Conservation (phyloP, 2,113 vertebrate genomes). For the Myodes glareolus region DNA sequence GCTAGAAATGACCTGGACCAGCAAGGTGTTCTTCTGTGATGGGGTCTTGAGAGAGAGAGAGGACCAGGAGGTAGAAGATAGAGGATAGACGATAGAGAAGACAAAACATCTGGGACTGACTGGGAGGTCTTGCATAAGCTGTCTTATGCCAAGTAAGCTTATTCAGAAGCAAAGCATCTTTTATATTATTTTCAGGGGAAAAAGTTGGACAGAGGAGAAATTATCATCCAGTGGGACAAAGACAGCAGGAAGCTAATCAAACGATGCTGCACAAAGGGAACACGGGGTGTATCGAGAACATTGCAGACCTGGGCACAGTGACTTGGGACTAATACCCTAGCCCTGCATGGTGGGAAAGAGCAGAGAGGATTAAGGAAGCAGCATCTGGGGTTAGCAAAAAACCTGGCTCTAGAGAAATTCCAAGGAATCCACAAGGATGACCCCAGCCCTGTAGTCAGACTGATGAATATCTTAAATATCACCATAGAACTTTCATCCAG, state of each 20-base stretch:
- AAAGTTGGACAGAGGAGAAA: neutral
- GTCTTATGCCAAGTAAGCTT: neutral
- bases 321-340: neutral
- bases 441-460: too few species aligned
- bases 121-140: neutral
- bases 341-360: neutral
- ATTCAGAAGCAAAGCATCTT: neutral
- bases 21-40: neutral
- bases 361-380: neutral
- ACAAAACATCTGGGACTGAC: neutral
- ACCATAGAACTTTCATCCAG: too few species aligned
- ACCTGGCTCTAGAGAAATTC: too few species aligned
- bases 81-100: neutral
- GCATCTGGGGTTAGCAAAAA: too few species aligned
- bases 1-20: neutral
- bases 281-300: neutral
- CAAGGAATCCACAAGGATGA: too few species aligned
- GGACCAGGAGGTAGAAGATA: neutral
- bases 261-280: neutral
- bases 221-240: neutral
- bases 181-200: neutral
- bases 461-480: too few species aligned
- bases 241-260: neutral
- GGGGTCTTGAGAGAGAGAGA: neutral
- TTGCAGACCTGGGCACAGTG: neutral